Evolutionary conservation across 1,140 invertebrate species (phyloP), one percentile per base, ranked within the genome.

Genomic region (Brachionus calyciflorus): DNA sequence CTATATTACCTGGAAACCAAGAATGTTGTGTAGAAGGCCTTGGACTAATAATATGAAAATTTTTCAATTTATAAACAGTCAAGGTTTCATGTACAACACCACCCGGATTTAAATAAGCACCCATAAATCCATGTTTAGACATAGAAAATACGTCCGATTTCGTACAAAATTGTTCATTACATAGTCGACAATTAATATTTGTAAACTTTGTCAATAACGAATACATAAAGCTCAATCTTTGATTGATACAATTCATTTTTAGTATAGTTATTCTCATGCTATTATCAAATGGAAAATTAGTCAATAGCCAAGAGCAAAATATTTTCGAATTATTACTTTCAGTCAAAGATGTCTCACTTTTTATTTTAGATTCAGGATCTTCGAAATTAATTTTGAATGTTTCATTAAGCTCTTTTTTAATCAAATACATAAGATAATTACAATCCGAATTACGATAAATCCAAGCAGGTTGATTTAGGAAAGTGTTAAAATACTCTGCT

Each of bases 71-170:
- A 79, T 87, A 86, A 0, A 93, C 86, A 9, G 92, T 93, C 12
- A 93, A 84, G 0, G 90, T 92, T 82, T 93, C 92, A 82, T 92
- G 91, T 65, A 93, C 89, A 81, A 89, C 87, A 40, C 92, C 92
- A 78, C 86, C 86, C 57, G 90, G 89, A 86, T 94, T 94, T 12
- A 91, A 91, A 82, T 91, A 94, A 48, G 91, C 90, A 44, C 89
- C 89, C 82, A 92, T 89, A 0, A 91, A 89, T 0, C 92, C 92
- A 81, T 92, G 90, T 76, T 88, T 87, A 14, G 91, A 90, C 91
- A 93, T 92, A 46, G 90, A 89, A 82, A 94, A 91, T 41, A 92
- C 87, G 79, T 92, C 87, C 24, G 49, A 24, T 17, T 76, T 55
- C 5, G 28, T 28, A 60, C 73, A 76, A 60, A 76, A 46, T 21